Conservation (phyloP, 2,113 vertebrate species). For the Chinchilla lanigera region DNA sequence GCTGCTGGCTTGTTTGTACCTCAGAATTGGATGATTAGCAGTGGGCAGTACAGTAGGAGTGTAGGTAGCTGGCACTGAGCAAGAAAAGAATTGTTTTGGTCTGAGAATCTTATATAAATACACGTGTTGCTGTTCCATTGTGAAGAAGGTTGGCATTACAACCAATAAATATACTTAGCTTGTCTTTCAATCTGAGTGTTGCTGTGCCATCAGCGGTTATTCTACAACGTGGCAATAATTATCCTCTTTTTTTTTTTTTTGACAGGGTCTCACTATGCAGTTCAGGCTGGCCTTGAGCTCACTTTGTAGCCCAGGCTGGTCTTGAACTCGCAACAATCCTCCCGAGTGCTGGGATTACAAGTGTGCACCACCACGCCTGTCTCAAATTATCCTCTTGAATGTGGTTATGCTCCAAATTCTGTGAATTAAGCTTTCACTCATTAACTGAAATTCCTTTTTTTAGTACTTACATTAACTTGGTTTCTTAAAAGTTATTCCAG, state of each 20-base stretch:
- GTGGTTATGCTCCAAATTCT: background rate
- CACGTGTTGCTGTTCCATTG: background rate
- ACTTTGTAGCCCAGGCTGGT: too few relatives aligned
- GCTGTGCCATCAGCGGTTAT: background rate
- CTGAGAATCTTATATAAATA: background rate
- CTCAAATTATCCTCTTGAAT: background rate
- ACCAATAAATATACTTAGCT: background rate
- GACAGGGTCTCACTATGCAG: too few relatives aligned
- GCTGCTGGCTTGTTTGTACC: background rate
- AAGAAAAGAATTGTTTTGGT: background rate
- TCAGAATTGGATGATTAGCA: background rate
- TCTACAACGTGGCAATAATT: background rate
- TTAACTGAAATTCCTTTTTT: slow-evolving; percentile 10
- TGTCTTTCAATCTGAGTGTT: background rate
- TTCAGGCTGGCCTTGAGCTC: too few relatives aligned
- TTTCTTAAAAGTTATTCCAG: slow-evolving; percentile 8
- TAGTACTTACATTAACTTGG: background rate
- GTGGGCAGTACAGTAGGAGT: background rate
- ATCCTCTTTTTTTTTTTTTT: too few relatives aligned
- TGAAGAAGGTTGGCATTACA: background rate
- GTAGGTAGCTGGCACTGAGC: background rate
- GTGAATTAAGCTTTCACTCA: slow-evolving; percentile 21
- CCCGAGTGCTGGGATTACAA: too few relatives aligned
- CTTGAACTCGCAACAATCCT: too few relatives aligned
- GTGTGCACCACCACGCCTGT: too few relatives aligned